Conservation (phyloP, 2,113 vertebrate genomes). For the Nicator chloris region DNA sequence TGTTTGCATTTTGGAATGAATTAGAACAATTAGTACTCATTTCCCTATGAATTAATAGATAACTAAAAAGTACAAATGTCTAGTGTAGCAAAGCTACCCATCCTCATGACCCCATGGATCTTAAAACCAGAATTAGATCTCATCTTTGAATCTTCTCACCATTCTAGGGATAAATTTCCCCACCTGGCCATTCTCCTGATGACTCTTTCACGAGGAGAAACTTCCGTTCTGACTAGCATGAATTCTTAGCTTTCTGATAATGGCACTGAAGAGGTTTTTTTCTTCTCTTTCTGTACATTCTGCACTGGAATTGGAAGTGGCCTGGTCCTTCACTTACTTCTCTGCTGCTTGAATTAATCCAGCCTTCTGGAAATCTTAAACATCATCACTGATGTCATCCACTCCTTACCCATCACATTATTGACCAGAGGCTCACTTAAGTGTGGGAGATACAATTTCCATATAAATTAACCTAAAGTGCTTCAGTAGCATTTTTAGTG, state of each 20-base stretch:
- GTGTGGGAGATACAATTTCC: not conserved
- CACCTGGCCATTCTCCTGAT: not conserved
- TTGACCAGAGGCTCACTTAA: not conserved
- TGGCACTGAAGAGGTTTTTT: not conserved
- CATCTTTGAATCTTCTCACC: not conserved
- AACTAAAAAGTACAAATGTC: not conserved
- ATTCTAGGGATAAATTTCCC: not conserved
- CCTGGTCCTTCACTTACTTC: not conserved
- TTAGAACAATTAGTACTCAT: not conserved
- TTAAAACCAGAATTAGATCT: not conserved
- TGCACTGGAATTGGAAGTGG: not conserved
- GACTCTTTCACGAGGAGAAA: not conserved
- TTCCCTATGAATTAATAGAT: not conserved
- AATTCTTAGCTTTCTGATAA: not conserved
- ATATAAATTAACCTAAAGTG: not conserved
- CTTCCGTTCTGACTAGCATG: not conserved
- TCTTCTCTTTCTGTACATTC: not conserved
- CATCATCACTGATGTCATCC: not conserved
- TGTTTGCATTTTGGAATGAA: not conserved
- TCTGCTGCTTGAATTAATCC: not conserved
- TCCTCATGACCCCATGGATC: not conserved
- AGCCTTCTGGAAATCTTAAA: not conserved
- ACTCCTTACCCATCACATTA: not conserved
- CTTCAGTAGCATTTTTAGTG: not conserved
- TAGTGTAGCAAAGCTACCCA: not conserved